Percentiles rank a stretch among this genome's conserved stretches.
phyloP scores from a whole-genome alignment of 2,113 vertebrate species.

The Sylvilagus bachmani region DNA sequence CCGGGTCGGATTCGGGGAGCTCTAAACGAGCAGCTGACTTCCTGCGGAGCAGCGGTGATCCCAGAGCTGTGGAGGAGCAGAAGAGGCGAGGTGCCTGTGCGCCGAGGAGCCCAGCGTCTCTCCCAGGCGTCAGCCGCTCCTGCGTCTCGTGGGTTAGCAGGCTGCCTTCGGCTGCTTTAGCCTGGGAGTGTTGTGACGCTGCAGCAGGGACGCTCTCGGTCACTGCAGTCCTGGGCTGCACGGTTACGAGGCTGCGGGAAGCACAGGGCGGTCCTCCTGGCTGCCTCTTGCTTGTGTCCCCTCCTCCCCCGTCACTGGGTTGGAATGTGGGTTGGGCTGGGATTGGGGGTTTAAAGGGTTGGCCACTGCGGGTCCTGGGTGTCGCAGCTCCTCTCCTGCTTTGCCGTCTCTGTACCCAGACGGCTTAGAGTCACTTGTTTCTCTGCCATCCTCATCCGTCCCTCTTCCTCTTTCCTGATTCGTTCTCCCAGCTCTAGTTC shows the following conservation, averaged over 20 bases:
- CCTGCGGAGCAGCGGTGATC: not conserved
- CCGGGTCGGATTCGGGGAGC: not conserved
- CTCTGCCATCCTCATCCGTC: not conserved
- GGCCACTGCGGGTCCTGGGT: not conserved
- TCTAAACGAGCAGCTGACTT: not conserved
- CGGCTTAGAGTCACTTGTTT: not conserved
- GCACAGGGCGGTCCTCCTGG: not conserved
- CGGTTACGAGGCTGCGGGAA: not conserved
- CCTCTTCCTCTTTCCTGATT: not conserved
- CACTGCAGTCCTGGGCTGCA: not conserved
- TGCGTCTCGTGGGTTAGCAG: not conserved
- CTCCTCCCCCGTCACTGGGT: not conserved
- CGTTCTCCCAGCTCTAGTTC: not conserved
- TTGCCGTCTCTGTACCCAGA: not conserved
- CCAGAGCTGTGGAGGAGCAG: not conserved
- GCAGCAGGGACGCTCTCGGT: not conserved
- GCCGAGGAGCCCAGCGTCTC: not conserved
- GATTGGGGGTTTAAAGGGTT: not conserved
- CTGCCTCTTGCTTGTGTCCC: not conserved
- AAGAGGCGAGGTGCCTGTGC: not conserved
- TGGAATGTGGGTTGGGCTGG: not conserved
- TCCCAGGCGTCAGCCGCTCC: not conserved
- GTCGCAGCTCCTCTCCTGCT: not conserved
- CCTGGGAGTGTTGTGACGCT: no score
- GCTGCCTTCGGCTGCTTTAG: not conserved